Base-by-base conservation (phyloP, 2,888 invertebrate genomes). In the Matsumyia berberina region DNA sequence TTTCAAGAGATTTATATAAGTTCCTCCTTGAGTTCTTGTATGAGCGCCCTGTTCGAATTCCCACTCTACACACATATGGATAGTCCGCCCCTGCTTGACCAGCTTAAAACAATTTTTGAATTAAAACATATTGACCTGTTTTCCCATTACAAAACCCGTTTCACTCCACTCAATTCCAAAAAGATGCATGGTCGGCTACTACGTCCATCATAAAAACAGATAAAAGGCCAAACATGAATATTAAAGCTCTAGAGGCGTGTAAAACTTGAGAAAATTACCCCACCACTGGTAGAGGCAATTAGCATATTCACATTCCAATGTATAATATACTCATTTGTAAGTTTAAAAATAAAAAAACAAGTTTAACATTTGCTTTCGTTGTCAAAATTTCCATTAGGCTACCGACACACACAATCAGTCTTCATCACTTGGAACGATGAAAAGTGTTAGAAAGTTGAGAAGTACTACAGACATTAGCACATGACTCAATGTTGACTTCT, bases 381-480 rank as follows among this genome's bases (percentile, higher is more conserved):
- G 19, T 46, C 46, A 11, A 66, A n/a, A 66, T 39, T 51, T 66
- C 29, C 66, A 66, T 29, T 39, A 62, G 31, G 35, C 15, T 12
- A 19, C n/a, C n/a, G 6, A 15, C 2, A 12, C 8, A 9, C 5
- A 17, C 17, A 55, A 35, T 0, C 29, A 9, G 29, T 62, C 31
- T 17, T 46, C n/a, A 24, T 29, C 1, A 12, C 42, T 33, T 7
- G 6, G n/a, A 31, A 31, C 9, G n/a, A 42, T 51, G 55, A 70
- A 44, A 57, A 57, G 69, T 37, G 69, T 46, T 70, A 57, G 69
- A 70, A 70, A 70, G 69, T 70, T 70, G 33, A 33, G 33, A 67
- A 19, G 15, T 46, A 39, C 4, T 39, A 17, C 37, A n/a, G n/a
- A n/a, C 39, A 31, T 67, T 67, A 67, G 67, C 42, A 67, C 31